phyloP scores from a whole-genome alignment of 2,888 invertebrate species.

The Aspidiotus destructor region DNA sequence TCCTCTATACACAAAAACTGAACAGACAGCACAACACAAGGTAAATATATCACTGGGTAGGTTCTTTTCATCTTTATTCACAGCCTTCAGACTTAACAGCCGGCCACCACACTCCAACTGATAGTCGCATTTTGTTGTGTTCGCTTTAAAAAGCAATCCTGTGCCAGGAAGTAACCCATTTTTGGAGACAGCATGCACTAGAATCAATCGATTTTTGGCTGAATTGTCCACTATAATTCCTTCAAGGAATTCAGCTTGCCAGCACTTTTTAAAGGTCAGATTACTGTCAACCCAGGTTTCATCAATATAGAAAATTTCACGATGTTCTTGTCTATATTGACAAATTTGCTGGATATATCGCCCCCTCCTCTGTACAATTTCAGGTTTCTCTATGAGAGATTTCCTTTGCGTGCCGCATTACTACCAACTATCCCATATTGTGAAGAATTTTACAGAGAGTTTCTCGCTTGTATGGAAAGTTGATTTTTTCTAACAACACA shows the following conservation, averaged over 20 bases:
- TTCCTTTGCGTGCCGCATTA: too few relatives aligned
- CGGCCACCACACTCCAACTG: too few relatives aligned
- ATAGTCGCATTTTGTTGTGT: constrained; percentile 15
- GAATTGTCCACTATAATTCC: constrained; percentile 2
- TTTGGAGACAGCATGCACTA: constrained; percentile 6
- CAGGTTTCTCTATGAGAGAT: not conserved
- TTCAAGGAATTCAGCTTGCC: not conserved
- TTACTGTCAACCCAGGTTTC: constrained; percentile 15
- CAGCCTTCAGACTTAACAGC: too few relatives aligned
- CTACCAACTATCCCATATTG: too few relatives aligned
- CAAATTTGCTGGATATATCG: constrained; percentile 5
- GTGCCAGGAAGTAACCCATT: constrained; percentile 4
- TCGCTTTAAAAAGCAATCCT: constrained; percentile 3
- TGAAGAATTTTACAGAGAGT: too few relatives aligned
- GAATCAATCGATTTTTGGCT: constrained; percentile 13
- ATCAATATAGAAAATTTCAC: constrained; percentile 6
- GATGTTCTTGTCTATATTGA: constrained; percentile 3
- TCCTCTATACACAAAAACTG: too few relatives aligned
- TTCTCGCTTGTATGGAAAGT: too few relatives aligned
- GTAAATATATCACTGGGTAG: too few relatives aligned
- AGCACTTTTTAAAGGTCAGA: constrained; percentile 16
- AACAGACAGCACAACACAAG: too few relatives aligned
- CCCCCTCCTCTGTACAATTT: not conserved
- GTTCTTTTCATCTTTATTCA: too few relatives aligned
- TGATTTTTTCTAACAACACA: too few relatives aligned